Evolutionary conservation across 1,140 invertebrate species (phyloP), one percentile per base, ranked within the genome.

Genomic region (Stegodyphus mimosarum): DNA sequence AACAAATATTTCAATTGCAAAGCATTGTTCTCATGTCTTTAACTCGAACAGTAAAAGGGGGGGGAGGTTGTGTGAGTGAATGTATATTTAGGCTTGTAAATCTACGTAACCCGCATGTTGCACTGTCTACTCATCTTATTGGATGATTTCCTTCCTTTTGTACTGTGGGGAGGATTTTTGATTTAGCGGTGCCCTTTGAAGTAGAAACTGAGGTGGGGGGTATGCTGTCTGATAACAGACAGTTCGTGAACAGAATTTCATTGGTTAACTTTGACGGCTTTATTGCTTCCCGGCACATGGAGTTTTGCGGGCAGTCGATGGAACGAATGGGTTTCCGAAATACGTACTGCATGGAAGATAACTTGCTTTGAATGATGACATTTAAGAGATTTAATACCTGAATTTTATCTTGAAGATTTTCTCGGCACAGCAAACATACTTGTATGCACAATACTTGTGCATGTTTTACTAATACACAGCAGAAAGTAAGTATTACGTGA

Each of bases 61-160:
- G 33, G 1, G 33, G 33, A 1, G 1, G 33, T n/a, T n/a, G 33
- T 33, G 33, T 33, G 33, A 3, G 33, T 33, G 33, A 33, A 33
- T 33, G 33, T 79, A 70, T 79, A 70, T 79, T 70, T 79, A 79
- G 69, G 50, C 69, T 48, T 51, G 66, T 66, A 79, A 79, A 60
- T 70, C 77, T 48, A 52, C 52, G 17, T 79, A 53, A 70, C 77
- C 77, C 77, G 77, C 77, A 79, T 79, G 77, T 70, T 79, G 55
- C 67, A 69, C 77, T 79, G 69, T 79, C 77, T n/a, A 48, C 15
- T 79, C 69, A 79, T 79, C 77, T 66, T n/a, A 70, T 79, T 79
- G 77, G 64, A 49, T 70, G 77, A 70, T 69, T 70, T 79, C 77
- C 63, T 69, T 79, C 66, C 18, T 70, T 79, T 52, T 66, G 66